A percentile compares a stretch with the other conserved stretches of the same genome.
phyloP scores from a whole-genome alignment of 35 echinoderm and acorn worm species.

The Apostichopus japonicus region DNA sequence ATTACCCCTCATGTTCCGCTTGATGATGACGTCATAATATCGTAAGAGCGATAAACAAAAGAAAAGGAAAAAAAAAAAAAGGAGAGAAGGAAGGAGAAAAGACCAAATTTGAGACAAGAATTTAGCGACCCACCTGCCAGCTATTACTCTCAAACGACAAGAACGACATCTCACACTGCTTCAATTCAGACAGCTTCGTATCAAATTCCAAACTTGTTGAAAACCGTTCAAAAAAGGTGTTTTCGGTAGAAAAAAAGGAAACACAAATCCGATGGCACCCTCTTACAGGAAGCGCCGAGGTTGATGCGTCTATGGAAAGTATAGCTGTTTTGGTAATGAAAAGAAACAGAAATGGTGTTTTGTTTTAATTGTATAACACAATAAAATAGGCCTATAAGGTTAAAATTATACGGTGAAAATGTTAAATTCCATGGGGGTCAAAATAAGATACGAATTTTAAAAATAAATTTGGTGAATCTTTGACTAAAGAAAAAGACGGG shows the following conservation, averaged over 20 bases:
- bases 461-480: too few relatives aligned
- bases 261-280: neutral
- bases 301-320: neutral
- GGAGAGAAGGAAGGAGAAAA: neutral
- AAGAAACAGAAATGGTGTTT: too few relatives aligned
- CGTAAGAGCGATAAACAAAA: neutral
- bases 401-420: too few relatives aligned
- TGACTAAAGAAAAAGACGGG: too few relatives aligned
- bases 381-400: too few relatives aligned
- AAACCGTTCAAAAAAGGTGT: neutral
- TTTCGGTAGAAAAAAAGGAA: neutral
- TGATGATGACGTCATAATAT: neutral
- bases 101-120: neutral
- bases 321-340: neutral
- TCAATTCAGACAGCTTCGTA: constrained; percentile 15
- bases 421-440: too few relatives aligned
- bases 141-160: constrained; percentile 44
- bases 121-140: constrained; percentile 15
- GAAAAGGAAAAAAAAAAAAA: neutral
- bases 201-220: constrained; percentile 14
- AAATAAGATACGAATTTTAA: too few relatives aligned
- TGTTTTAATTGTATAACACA: too few relatives aligned
- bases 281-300: neutral
- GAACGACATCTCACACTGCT: constrained; percentile 8
- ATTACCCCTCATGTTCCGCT: neutral